phyloP scores from a whole-genome alignment of 2,113 vertebrate genomes.

The Laterallus jamaicensis region DNA sequence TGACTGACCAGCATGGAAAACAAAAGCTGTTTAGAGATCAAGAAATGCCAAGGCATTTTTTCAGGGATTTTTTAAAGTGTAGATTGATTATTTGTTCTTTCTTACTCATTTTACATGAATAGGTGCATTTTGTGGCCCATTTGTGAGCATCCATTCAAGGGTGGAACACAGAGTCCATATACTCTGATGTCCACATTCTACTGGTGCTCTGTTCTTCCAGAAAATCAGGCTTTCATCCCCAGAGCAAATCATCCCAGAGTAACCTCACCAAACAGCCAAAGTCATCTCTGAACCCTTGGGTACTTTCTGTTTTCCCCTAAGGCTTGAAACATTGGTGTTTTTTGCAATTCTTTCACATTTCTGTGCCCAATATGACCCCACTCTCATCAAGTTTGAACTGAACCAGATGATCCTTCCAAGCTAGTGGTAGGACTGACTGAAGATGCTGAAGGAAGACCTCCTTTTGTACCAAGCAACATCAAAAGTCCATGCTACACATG shows the following conservation, averaged over 20 bases:
- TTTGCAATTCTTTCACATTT: neutral
- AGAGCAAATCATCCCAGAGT: neutral
- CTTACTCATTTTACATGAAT: neutral
- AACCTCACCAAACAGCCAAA: neutral
- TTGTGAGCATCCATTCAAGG: neutral
- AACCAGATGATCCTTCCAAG: neutral
- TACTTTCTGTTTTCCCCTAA: neutral
- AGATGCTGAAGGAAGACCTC: neutral
- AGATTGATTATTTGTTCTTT: neutral
- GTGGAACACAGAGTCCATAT: neutral
- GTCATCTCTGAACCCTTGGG: neutral
- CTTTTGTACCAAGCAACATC: neutral
- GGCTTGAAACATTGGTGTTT: neutral
- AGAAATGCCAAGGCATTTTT: neutral
- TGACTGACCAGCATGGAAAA: neutral
- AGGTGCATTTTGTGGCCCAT: neutral
- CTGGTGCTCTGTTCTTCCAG: neutral
- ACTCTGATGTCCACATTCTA: neutral
- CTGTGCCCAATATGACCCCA: neutral
- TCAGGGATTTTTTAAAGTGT: neutral
- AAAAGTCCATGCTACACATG: fast-evolving
- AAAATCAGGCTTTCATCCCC: neutral
- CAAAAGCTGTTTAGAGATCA: neutral
- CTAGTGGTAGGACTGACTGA: neutral
- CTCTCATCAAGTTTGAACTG: neutral